A percentile compares a stretch with the other conserved stretches of the same genome.
Conservation (phyloP, 2,113 vertebrate species). For the Brachirus orientalis region DNA sequence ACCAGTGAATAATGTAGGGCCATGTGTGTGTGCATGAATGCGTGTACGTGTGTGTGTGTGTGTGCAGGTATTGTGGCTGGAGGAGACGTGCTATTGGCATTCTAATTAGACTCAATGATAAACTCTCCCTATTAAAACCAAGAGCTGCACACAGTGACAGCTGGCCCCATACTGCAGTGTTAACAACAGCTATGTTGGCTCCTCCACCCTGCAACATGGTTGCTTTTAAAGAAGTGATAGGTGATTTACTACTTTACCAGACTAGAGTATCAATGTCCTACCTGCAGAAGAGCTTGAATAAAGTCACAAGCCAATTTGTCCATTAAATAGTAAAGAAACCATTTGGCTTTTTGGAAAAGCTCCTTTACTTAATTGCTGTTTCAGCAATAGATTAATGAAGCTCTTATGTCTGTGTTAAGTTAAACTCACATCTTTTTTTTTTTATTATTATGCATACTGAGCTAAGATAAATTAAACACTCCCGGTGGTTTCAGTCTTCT, state of each 20-base stretch:
- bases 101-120: slow-evolving; percentile 65
- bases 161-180: too few species aligned
- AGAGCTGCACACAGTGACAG: not conserved
- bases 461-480: too few species aligned
- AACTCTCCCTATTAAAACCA: slow-evolving; percentile 40
- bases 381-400: not conserved
- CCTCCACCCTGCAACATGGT: too few species aligned
- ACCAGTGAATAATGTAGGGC: slow-evolving; percentile 66
- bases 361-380: not conserved
- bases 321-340: not conserved
- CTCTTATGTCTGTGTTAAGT: not conserved
- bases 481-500: not conserved
- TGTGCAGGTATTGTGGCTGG: slow-evolving; percentile 24
- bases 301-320: not conserved
- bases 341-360: not conserved
- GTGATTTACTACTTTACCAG: too few species aligned
- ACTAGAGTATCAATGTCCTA: not conserved
- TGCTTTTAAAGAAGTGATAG: not conserved
- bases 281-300: not conserved
- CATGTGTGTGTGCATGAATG: slow-evolving; percentile 29
- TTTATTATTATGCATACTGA: too few species aligned
- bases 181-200: slow-evolving; percentile 13
- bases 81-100: slow-evolving; percentile 54
- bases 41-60: slow-evolving; percentile 4
- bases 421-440: not conserved